Evolutionary conservation across 2,113 vertebrate genomes (phyloP).

Genomic region (Zosterops borbonicus): DNA sequence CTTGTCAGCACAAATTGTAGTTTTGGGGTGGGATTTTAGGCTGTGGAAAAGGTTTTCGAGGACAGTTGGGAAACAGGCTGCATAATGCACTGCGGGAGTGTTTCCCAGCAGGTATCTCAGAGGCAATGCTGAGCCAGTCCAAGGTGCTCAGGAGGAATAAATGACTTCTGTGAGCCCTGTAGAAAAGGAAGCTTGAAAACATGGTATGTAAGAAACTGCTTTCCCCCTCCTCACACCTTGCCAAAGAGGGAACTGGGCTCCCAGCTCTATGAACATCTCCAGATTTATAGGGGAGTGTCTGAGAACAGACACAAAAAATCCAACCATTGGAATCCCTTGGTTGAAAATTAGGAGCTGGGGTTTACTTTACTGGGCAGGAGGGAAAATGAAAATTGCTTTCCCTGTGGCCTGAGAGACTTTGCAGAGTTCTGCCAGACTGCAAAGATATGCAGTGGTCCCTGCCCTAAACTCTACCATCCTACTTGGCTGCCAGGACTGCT

Average conservation of each 20-base stretch:
- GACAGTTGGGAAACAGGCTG: neutral
- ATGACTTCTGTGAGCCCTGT: neutral
- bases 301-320: neutral
- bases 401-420: slow-evolving; percentile 42
- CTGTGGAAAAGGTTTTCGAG: neutral
- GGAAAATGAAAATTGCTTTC: slow-evolving; percentile 35
- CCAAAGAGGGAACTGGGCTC: neutral
- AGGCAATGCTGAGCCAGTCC: neutral
- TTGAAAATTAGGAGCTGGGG: neutral
- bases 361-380: slow-evolving; percentile 15
- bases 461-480: slow-evolving; percentile 29
- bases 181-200: neutral
- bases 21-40: neutral
- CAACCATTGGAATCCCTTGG: neutral
- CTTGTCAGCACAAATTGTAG: neutral
- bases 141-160: neutral
- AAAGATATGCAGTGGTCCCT: slow-evolving; percentile 29
- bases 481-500: neutral
- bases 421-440: neutral
- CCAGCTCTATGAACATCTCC: neutral
- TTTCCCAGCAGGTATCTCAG: neutral
- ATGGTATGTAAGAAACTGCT: neutral
- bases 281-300: neutral
- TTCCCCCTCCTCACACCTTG: neutral
- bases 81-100: neutral